A percentile compares a stretch with the other conserved stretches of the same genome.
These are phyloP conservation scores for Rhynchopsitta pachyrhyncha DNA, from an alignment of 2,113 vertebrate genomes.

Conservation along the genomic window DNA sequence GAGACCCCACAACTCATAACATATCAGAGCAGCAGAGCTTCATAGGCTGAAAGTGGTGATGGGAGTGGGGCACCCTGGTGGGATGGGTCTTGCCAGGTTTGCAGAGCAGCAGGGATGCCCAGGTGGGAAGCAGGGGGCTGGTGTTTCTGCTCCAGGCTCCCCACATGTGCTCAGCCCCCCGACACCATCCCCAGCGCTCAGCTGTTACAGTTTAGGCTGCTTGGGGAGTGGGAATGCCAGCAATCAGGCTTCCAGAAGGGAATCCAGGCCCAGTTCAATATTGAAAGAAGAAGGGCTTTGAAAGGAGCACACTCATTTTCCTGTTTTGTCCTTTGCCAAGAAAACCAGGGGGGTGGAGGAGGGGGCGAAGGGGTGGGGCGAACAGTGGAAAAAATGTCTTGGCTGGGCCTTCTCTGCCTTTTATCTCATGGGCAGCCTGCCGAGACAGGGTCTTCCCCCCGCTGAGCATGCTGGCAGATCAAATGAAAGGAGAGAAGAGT, in stretches of 20 bases:
- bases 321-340: conserved; percentile 63
- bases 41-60: accelerated
- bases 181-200: background rate
- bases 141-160: background rate
- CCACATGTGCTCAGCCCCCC: background rate
- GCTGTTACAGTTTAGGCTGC: conserved; percentile 61
- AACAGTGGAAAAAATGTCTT: conserved; percentile 56
- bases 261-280: conserved; percentile 35
- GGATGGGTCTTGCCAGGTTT: accelerated
- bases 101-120: accelerated
- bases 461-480: conserved; percentile 57
- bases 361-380: background rate
- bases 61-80: accelerated
- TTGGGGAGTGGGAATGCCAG: conserved; percentile 11
- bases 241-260: conserved; percentile 65
- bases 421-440: conserved; percentile 47
- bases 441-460: conserved; percentile 39
- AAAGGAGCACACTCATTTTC: conserved; percentile 38
- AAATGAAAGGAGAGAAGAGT: conserved; percentile 51
- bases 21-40: background rate
- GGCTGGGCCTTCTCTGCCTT: conserved; percentile 54
- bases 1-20: background rate
- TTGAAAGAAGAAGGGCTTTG: conserved; percentile 65
- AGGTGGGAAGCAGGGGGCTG: background rate
- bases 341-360: background rate